Evolutionary conservation across 2,113 vertebrate genomes (phyloP).

Genomic region (Cyprinodon brontotheroides): DNA sequence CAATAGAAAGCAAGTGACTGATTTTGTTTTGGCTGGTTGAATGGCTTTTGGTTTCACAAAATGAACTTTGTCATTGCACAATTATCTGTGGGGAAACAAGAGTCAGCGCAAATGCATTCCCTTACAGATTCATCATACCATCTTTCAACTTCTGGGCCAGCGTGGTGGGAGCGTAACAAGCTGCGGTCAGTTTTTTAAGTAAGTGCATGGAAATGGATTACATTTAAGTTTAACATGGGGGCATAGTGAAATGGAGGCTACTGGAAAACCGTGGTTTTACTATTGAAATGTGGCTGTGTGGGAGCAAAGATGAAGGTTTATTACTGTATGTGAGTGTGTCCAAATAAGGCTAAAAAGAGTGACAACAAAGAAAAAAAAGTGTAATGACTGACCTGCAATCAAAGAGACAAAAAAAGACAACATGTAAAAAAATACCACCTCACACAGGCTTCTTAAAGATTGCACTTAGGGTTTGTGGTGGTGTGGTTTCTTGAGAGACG

Average conservation of each 20-base stretch:
- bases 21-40: constrained; percentile 17
- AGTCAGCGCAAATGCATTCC: constrained; percentile 19
- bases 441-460: constrained; percentile 50
- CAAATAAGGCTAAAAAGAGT: constrained; percentile 46
- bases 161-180: constrained; percentile 27
- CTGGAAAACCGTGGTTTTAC: constrained; percentile 46
- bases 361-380: constrained; percentile 45
- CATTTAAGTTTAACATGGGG: constrained; percentile 31
- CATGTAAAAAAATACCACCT: constrained; percentile 32
- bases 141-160: constrained; percentile 47
- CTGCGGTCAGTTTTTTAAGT: constrained; percentile 57
- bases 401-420: constrained; percentile 57
- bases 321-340: constrained; percentile 25
- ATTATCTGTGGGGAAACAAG: constrained; percentile 35
- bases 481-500: constrained; percentile 60
- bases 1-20: constrained; percentile 6
- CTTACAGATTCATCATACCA: constrained; percentile 16
- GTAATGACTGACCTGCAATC: constrained; percentile 60
- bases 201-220: constrained; percentile 35
- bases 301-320: constrained; percentile 39
- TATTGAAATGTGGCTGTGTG: constrained; percentile 54
- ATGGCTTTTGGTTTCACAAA: constrained; percentile 48
- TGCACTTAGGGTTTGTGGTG: constrained; percentile 67
- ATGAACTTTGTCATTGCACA: constrained; percentile 33
- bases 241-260: constrained; percentile 28